These are phyloP conservation scores for Tautogolabrus adspersus DNA, from an alignment of 2,113 vertebrate genomes.

Conservation along the genomic window DNA sequence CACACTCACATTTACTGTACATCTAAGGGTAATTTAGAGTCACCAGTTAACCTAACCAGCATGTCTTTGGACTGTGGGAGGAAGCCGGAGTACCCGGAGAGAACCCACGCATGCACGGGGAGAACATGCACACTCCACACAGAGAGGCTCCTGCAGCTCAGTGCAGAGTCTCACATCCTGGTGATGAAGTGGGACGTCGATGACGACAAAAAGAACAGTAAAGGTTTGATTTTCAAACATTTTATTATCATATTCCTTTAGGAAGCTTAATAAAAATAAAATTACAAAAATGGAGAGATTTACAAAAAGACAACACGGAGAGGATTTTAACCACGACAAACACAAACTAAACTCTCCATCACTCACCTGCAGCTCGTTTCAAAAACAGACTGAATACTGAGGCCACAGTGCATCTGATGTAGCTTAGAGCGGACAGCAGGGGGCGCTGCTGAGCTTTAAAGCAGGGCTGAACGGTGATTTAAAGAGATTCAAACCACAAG, in stretches of 20 bases:
- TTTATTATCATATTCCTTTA: constrained; percentile 44
- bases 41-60: too few species aligned
- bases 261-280: not conserved
- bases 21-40: too few species aligned
- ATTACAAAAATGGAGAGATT: not conserved
- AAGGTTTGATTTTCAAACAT: not conserved
- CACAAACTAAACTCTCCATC: too few species aligned
- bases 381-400: not conserved
- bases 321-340: not conserved
- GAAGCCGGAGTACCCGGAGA: too few species aligned
- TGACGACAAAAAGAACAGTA: not conserved
- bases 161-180: too few species aligned
- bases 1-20: too few species aligned
- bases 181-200: too few species aligned
- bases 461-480: not conserved
- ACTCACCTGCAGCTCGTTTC: not conserved
- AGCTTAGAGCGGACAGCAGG: constrained; percentile 3
- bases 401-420: not conserved
- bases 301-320: not conserved
- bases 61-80: too few species aligned
- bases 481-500: not conserved
- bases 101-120: too few species aligned
- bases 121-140: too few species aligned
- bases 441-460: constrained; percentile 35
- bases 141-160: too few species aligned